Base-by-base conservation (phyloP, 92 coral and sea anemone species). In the Metridium senile region DNA sequence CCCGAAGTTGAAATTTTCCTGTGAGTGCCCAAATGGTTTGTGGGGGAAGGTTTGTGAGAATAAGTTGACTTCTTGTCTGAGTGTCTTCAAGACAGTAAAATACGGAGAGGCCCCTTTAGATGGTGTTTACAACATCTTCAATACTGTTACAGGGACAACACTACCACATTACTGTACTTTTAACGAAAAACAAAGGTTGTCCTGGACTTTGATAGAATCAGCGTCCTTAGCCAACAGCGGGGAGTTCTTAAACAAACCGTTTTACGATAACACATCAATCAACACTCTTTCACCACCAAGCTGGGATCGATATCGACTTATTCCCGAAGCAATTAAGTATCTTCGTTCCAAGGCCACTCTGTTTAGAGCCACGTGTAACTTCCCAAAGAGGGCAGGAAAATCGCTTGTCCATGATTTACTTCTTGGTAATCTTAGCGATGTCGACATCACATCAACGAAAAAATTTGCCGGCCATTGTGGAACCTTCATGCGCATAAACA, bases 161-260 rank as follows among this genome's bases (percentile, higher is more conserved):
- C 17, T 54, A 2, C 59, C 59, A 54, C 59, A 13, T 20, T 54
- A 54, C 23, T 54, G 59, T 54, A 2, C 59, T 2, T 54, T 54
- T 54, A 20, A 54, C 17, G 4, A 3, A 6, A 54, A 3, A 3
- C 59, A 20, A 2, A 20, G 3, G 59, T 2, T 4, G 25, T 6
- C 59, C 17, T 54, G 59, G 59, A 54, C n/a, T 54, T 54, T 54
- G 59, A 54, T 54, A 10, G 59, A 54, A 54, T 54, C 59, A 20
- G 2, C 3, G 59, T 54, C 59, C 17, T 54, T 54, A 13, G 59
- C 59, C 20, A 54, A 54, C 59, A 54, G 59, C 4, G 21, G 4
- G 17, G 59, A 54, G 59, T 54, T 54, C 25, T 13, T 54, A 13
- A 54, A 21, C 25, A 16, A 13, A 3, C 16, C 20, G 17, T 54